Evolutionary conservation across 2,888 invertebrate genomes (phyloP), one percentile per base, ranked within the genome.

Genomic region (Falcaria lacertinaria): DNA sequence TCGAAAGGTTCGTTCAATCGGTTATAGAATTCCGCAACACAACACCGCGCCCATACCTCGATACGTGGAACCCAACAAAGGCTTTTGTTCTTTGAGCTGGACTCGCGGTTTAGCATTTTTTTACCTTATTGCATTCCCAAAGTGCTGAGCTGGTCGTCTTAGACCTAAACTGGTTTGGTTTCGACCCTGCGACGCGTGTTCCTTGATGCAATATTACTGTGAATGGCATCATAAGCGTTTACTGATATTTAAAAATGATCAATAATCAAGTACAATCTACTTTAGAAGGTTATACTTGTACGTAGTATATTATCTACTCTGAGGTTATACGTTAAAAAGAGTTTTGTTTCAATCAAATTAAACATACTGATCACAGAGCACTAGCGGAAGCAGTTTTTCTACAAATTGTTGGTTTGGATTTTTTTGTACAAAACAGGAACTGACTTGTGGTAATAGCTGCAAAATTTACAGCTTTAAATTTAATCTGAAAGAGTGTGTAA

Each of bases 21-120:
- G 81, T 78, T 79, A 76, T 77, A 82, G 81, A 75, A 85, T 79
- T 80, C 75, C 66, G 84, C 74, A 83, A 88, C 76, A 69, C 66
- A 70, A 87, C 77, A 81, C 86, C 69, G 56, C 52, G 52, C 40
- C 41, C 28, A 28, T 28, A 28, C 28, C 54, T 62, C 74, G 73
- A 74, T 88, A 87, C 88, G 68, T 80, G 83, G 87, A 88, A 88
- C 74, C 71, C 68, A 87, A 87, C 87, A 88, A 87, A 87, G 84
- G 71, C 84, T 83, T 86, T 88, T 88, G 88, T 88, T 84, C 81
- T 73, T 64, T 62, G 61, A 57, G 63, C 71, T 54, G 61, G 64
- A 65, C 66, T 62, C 69, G 71, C 66, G 67, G 68, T 74, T 80
- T 77, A 69, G 69, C 68, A 59, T 61, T 49, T 76, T 80, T 86